phyloP scores from a whole-genome alignment of 2,797 vertebrate species.

The Phoebastria nigripes region DNA sequence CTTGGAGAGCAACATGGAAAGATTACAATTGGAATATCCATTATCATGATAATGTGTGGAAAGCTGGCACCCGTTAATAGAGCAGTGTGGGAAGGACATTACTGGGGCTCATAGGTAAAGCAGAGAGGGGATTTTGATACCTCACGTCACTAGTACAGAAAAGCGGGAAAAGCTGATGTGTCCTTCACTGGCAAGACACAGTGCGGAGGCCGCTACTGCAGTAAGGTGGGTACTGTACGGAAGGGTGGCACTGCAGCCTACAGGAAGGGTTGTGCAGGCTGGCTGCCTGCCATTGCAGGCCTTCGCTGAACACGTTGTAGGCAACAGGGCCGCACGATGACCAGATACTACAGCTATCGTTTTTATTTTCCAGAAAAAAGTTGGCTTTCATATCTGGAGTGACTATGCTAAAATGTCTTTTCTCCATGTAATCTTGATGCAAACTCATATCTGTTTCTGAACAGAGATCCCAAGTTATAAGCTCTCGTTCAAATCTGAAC shows the following conservation, averaged over 20 bases:
- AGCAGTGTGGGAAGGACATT: not conserved
- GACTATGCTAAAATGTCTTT: not conserved
- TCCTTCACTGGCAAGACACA: not conserved
- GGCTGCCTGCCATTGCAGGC: not conserved
- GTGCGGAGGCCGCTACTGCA: not conserved
- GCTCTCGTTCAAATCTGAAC: not conserved
- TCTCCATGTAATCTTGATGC: not conserved
- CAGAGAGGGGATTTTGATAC: not conserved
- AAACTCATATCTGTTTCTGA: not conserved
- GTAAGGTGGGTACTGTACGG: not conserved
- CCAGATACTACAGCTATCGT: not conserved
- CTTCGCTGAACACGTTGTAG: accelerated
- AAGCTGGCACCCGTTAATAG: not conserved
- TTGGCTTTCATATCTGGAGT: not conserved
- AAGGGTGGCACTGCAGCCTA: not conserved
- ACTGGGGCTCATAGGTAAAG: not conserved
- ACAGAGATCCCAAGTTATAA: not conserved
- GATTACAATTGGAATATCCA: not conserved
- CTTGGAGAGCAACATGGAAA: not conserved
- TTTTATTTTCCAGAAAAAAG: not conserved
- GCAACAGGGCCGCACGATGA: not conserved
- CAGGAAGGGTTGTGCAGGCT: not conserved
- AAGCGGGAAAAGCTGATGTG: not conserved
- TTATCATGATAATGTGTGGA: not conserved
- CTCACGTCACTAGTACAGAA: not conserved